Evolutionary conservation across 53 echinoderm and acorn worm species (phyloP).

Genomic region (Hippasteria phrygiana): DNA sequence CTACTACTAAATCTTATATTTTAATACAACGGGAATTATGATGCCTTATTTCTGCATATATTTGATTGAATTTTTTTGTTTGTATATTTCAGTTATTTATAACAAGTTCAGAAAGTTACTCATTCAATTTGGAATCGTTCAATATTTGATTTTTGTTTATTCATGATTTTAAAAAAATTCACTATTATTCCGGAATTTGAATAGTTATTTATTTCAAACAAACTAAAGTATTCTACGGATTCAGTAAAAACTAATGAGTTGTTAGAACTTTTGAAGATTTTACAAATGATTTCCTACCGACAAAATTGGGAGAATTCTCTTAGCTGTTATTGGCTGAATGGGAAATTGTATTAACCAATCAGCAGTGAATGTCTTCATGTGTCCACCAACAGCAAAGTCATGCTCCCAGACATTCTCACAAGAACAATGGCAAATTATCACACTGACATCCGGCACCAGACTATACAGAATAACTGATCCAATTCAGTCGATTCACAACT

Average conservation of each 20-base stretch:
- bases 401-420: background rate
- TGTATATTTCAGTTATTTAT: constrained; percentile 51
- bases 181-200: background rate
- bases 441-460: no score
- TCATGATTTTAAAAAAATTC: background rate
- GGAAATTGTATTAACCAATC: background rate
- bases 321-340: background rate
- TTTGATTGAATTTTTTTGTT: constrained; percentile 34
- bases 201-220: background rate
- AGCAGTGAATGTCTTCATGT: background rate
- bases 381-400: background rate
- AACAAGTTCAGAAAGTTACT: constrained; percentile 2
- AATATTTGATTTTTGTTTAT: background rate
- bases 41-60: constrained; percentile 65
- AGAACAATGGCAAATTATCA: no score
- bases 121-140: constrained; percentile 4
- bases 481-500: no score
- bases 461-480: no score
- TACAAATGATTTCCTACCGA: no score
- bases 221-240: background rate
- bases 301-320: background rate
- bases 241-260: background rate
- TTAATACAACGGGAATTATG: constrained; percentile 50
- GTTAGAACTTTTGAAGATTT: background rate
- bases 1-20: constrained; percentile 53